phyloP scores from a whole-genome alignment of 2,888 invertebrate genomes.

The Cheilosia soror region DNA sequence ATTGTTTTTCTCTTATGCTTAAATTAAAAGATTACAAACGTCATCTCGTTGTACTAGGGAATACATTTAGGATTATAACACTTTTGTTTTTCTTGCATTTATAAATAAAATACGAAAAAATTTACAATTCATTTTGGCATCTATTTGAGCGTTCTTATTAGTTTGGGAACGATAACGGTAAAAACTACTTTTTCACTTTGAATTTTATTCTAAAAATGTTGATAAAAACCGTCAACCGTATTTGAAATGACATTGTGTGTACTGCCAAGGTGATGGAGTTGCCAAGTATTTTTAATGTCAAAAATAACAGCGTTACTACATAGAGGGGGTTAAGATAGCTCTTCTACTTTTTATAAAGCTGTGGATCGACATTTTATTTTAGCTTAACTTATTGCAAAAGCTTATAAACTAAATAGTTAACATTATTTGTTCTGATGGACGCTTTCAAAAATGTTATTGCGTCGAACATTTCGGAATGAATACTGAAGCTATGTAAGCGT shows the following conservation, averaged over 20 bases:
- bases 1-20: constrained; percentile 40
- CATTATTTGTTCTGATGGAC: neutral
- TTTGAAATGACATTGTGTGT: neutral
- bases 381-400: neutral
- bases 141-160: constrained; percentile 52
- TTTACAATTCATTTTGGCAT: constrained; percentile 67
- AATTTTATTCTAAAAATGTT: no score
- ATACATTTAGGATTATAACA: constrained; percentile 47
- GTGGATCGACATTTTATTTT: constrained; percentile 21
- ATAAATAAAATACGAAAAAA: neutral
- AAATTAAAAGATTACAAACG: constrained; percentile 53
- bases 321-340: no score
- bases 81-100: constrained; percentile 27
- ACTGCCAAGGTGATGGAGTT: neutral
- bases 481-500: neutral
- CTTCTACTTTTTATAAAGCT: constrained; percentile 2
- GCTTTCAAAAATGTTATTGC: neutral
- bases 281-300: neutral
- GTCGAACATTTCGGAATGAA: neutral
- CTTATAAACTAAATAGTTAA: constrained; percentile 51
- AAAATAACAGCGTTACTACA: no score
- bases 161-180: neutral
- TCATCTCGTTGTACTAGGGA: constrained; percentile 61
- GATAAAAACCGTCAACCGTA: no score
- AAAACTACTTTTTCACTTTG: neutral